phyloP scores from a whole-genome alignment of 1,140 invertebrate species.

The Drosophila burlai region DNA sequence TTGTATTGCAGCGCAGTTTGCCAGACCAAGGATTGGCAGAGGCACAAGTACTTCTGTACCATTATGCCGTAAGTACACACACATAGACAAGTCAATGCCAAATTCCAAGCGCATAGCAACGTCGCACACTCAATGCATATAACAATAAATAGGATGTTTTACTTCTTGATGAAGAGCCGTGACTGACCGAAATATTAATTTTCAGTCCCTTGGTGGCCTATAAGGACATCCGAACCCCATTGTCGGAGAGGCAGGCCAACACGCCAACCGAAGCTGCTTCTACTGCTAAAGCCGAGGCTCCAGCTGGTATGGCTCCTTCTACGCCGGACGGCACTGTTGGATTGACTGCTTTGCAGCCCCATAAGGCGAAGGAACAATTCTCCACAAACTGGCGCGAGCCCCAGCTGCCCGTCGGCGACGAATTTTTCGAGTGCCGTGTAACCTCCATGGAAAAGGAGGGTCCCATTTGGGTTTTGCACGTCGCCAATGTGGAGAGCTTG shows the following conservation, averaged over 20 bases:
- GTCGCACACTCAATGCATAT: neutral
- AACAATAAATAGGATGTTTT: neutral
- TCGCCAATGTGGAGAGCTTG: slow-evolving; percentile 22
- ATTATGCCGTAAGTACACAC: slow-evolving; percentile 64
- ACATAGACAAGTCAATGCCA: neutral
- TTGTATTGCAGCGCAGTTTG: slow-evolving; percentile 48
- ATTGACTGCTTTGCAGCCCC: neutral
- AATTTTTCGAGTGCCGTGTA: slow-evolving; percentile 56
- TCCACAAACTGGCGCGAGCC: slow-evolving; percentile 33
- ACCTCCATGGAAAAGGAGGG: slow-evolving; percentile 42
- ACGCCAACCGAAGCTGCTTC: no score
- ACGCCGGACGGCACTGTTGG: no score
- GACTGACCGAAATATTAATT: neutral
- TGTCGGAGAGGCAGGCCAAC: neutral
- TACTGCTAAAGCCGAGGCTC: neutral
- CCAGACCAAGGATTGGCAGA: slow-evolving; percentile 57
- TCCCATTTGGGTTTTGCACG: slow-evolving; percentile 48
- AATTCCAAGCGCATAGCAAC: neutral
- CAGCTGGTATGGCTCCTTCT: neutral
- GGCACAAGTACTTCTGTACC: slow-evolving; percentile 56
- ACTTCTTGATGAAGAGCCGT: neutral
- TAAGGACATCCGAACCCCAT: neutral
- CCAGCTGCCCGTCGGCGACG: neutral
- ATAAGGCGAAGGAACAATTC: neutral
- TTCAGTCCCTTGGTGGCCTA: slow-evolving; percentile 35